Evolutionary conservation across 2,888 invertebrate species (phyloP), one percentile per base, ranked within the genome.

Genomic region (Gisinianus flammeolus): DNA sequence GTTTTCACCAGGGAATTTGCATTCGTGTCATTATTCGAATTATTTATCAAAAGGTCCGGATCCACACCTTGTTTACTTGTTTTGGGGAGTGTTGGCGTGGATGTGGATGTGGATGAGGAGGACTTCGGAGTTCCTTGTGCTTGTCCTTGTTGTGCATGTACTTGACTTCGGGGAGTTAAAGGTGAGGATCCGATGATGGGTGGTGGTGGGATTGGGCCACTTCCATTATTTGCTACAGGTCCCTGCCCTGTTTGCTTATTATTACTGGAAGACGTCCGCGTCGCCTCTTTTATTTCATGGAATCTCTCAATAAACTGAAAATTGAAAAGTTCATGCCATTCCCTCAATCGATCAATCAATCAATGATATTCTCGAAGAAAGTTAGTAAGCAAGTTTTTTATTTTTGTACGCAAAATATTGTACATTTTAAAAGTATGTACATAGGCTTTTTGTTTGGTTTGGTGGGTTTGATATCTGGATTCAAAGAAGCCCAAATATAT

Each of bases 221-320:
- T 56, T 10, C 33, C 33, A 22, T 28, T 28, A 16, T 56, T 33
- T 10, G 22, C 30, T 56, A 22, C 30, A 54, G n/a, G 56, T 62
- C 78, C 89, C 31, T 90, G 88, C 24, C 90, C 90, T 22, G 80
- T 80, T 86, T 92, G 92, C 77, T 90, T 90, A 83, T 90, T 90
- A 77, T 92, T 91, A 35, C 19, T 44, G 2, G 44, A 4, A 44
- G 83, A 84, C 79, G 79, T 79, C 85, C 93, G 92, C 19, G 97
- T 97, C 58, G 97, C 94, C 87, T 97, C 97, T 87, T 97, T 97
- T 31, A 98, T 96, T 88, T 98, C 97, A 89, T 97, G 96, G 88
- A 98, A 98, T 88, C 98, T 97, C 88, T 98, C 97, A 85, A 97
- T 96, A 89, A 98, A 98, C 95, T 95, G 89, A 74, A 77, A 62